A percentile compares a stretch with the other conserved stretches of the same genome.
phyloP scores from a whole-genome alignment of 2,113 vertebrate species.

The Eira barbara region DNA sequence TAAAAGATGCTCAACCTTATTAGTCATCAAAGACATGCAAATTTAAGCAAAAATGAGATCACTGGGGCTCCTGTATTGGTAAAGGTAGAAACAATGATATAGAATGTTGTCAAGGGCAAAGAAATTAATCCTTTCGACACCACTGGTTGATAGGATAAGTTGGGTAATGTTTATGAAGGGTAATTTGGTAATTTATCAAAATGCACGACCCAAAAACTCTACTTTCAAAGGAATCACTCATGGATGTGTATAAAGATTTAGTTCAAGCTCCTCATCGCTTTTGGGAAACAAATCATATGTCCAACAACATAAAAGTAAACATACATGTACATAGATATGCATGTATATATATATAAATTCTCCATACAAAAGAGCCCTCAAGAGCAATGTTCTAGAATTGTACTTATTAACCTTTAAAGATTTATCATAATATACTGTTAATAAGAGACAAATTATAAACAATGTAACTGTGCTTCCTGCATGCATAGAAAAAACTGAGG shows the following conservation, averaged over 20 bases:
- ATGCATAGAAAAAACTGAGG: neutral
- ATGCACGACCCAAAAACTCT: neutral
- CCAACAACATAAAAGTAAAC: neutral
- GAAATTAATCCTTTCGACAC: neutral
- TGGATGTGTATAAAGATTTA: neutral
- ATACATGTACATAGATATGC: neutral
- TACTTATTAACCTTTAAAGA: neutral
- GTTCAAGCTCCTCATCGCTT: neutral
- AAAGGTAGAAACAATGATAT: neutral
- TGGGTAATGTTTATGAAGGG: neutral
- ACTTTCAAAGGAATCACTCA: neutral
- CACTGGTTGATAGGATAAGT: neutral
- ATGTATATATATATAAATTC: neutral
- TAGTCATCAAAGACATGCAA: conserved; percentile 29
- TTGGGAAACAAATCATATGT: neutral
- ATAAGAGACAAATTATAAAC: neutral
- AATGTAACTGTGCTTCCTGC: neutral
- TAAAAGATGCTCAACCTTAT: neutral
- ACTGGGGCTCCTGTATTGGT: neutral
- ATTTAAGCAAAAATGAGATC: neutral
- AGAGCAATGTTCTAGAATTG: neutral
- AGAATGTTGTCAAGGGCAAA: neutral
- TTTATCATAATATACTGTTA: neutral
- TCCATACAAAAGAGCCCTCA: neutral
- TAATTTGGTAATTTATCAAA: neutral